Conservation (phyloP, 2,888 invertebrate genomes). For the Orthosia incerta region DNA sequence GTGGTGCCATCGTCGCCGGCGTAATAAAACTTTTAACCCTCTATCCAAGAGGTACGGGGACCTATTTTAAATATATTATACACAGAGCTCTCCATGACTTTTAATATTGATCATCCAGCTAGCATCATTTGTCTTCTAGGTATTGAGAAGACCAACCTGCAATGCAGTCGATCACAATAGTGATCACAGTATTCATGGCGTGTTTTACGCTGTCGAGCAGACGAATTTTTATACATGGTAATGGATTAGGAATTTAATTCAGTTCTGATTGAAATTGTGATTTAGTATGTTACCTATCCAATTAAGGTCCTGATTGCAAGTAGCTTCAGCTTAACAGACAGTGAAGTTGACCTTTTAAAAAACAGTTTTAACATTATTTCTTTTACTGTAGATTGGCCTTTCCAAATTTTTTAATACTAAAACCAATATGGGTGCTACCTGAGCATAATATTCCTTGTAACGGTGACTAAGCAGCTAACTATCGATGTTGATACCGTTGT, state of each 20-base stretch:
- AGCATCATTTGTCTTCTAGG: neutral
- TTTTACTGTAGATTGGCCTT: slow-evolving; percentile 10
- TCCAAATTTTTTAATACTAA: slow-evolving; percentile 27
- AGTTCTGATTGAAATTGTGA: too few species aligned
- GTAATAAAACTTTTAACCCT: neutral
- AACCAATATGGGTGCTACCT: slow-evolving; percentile 26
- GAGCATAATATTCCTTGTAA: slow-evolving; percentile 45
- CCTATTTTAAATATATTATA: neutral
- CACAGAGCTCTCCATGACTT: neutral
- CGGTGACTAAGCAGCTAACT: slow-evolving; percentile 60
- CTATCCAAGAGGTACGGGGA: neutral
- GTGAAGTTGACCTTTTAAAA: neutral
- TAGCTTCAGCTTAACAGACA: neutral
- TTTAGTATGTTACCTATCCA: too few species aligned
- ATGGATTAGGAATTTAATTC: too few species aligned
- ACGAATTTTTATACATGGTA: too few species aligned
- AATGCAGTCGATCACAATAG: too few species aligned
- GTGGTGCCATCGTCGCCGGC: neutral
- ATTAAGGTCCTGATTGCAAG: too few species aligned
- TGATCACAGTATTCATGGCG: too few species aligned
- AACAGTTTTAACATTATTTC: too few species aligned
- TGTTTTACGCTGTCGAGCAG: too few species aligned
- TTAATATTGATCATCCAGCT: neutral
- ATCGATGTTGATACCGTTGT: slow-evolving; percentile 59
- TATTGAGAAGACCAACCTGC: neutral